Base-by-base conservation (phyloP, 2,113 vertebrate genomes). In the Connochaetes taurinus region DNA sequence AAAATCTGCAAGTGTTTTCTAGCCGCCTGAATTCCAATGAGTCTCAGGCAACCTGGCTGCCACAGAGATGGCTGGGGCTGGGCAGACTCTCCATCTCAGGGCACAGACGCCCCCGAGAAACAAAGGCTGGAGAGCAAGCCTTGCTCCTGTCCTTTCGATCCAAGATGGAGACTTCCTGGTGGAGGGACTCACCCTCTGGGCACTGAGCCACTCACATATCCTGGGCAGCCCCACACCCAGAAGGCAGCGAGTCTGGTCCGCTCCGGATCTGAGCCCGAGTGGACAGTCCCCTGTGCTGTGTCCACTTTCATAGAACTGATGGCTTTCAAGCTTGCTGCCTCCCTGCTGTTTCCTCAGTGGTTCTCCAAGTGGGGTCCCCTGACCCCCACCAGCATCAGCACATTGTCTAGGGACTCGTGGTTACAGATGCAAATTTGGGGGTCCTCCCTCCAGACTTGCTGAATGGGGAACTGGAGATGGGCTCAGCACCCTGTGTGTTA, bases 251-350 rank as follows among this genome's bases (percentile, higher is more conserved):
- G 89, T 36, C n/a, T 1, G 47, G 29, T 45, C 15, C 43, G 55
- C 33, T 10, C 14, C 0, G 6, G 21, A 12, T 12, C 27, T 21
- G 47, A 31, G 83, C 52, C 91, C 6, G 0, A 0, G 5, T 29
- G 21, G 21, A 12, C 43, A 5, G 1, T 6, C 19, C 33, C 45
- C 3, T 0, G 6, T 1, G 0, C n/a, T 8, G 5, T 1, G 8
- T 12, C 43, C 4, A 0, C 47, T 19, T 55, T 36, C 31, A 5
- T 0, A 2, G 55, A 31, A n/a, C 29, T 1, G 14, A 11, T 2
- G 27, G 16, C 10, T 15, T 62, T 15, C 50, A 21, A 17, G 4
- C 21, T 36, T 6, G 47, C 84, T 8, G 16, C 36, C 52, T 33
- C 29, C 25, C 3, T 45, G 13, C 6, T 29, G 2, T 36, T 31